These are phyloP conservation scores for Austrofundulus limnaeus DNA, from an alignment of 2,113 vertebrate genomes.

Conservation along the genomic window DNA sequence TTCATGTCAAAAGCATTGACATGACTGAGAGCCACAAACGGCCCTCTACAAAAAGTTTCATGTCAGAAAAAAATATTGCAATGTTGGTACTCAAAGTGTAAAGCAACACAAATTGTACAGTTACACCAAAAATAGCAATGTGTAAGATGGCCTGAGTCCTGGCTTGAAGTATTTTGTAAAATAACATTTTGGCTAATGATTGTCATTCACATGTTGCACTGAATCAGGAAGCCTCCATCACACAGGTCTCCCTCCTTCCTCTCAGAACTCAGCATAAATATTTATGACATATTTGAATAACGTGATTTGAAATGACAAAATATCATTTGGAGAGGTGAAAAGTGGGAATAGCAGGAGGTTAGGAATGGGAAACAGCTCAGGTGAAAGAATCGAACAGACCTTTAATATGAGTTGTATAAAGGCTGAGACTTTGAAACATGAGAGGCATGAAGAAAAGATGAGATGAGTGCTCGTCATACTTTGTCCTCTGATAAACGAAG, in stretches of 20 bases:
- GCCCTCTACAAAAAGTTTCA: no score
- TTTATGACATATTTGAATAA: slow-evolving; percentile 23
- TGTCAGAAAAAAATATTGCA: no score
- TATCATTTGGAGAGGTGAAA: slow-evolving; percentile 58
- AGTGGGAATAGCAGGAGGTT: slow-evolving; percentile 47
- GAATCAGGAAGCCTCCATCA: slow-evolving; percentile 55
- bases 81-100: no score
- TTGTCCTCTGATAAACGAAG: neutral
- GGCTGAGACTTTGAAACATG: slow-evolving; percentile 16
- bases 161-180: neutral
- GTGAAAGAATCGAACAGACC: slow-evolving; percentile 16
- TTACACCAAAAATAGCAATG: no score
- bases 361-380: slow-evolving; percentile 33
- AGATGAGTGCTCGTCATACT: slow-evolving; percentile 11
- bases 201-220: slow-evolving; percentile 60
- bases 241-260: slow-evolving; percentile 30
- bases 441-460: slow-evolving; percentile 21
- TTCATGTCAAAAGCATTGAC: no score
- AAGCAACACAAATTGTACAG: no score
- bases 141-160: neutral
- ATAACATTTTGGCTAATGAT: slow-evolving; percentile 40
- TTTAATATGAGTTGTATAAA: slow-evolving; percentile 14
- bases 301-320: slow-evolving; percentile 63
- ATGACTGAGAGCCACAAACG: no score
- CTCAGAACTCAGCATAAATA: slow-evolving; percentile 16